Conservation (phyloP, 2,797 vertebrate species). For the Pyrocephalus nanus region DNA sequence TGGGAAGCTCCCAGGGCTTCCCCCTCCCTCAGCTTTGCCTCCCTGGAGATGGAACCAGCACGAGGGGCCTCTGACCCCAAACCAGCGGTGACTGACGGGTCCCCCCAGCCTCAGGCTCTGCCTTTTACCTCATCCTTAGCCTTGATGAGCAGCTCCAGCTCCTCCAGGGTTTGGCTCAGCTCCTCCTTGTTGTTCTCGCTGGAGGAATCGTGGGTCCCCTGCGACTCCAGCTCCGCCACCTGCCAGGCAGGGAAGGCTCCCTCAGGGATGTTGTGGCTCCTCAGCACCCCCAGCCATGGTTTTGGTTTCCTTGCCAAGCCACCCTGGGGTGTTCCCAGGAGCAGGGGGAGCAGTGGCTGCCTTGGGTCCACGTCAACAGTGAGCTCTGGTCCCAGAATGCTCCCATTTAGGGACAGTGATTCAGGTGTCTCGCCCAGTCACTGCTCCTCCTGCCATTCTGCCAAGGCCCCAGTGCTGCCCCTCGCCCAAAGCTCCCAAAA, state of each 20-base stretch:
- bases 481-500: neutral
- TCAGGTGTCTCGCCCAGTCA: rapidly evolving
- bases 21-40: neutral
- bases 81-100: neutral
- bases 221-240: conserved; percentile 91
- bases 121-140: conserved; percentile 87
- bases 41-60: neutral
- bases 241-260: neutral
- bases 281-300: neutral
- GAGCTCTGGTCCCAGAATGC: neutral
- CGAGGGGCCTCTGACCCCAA: neutral
- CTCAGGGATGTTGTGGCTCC: neutral
- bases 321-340: rapidly evolving
- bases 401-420: rapidly evolving
- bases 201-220: conserved; percentile 74
- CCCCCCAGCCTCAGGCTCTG: neutral
- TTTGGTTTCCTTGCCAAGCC: neutral
- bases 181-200: conserved; percentile 78
- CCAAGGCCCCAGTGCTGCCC: neutral
- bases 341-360: neutral
- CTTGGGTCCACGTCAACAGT: no score
- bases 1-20: neutral
- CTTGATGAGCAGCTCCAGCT: conserved; percentile 87
- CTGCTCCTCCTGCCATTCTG: neutral
- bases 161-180: conserved; percentile 82